Percentiles rank a stretch among this genome's conserved stretches.
Conservation (phyloP, 2,888 invertebrate species). For the Archaeoteleia sp. region DNA sequence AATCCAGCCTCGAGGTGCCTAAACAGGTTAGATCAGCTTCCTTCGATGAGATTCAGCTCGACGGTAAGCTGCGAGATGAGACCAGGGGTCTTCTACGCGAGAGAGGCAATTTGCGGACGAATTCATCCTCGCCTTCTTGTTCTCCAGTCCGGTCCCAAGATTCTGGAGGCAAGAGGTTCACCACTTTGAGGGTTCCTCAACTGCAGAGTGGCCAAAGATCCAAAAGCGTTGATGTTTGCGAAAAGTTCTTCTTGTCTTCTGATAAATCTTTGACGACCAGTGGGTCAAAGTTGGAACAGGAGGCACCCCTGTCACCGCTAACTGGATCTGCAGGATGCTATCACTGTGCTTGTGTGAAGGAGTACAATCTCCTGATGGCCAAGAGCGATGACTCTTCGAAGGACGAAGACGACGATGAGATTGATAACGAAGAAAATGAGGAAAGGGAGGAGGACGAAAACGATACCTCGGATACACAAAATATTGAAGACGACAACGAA, state of each 20-base stretch:
- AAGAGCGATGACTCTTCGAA: conserved; percentile 65
- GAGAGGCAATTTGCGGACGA: background rate
- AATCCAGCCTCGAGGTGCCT: conserved; percentile 92
- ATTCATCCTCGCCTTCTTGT: conserved; percentile 63
- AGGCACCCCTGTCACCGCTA: conserved; percentile 76
- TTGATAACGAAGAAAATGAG: conserved; percentile 36
- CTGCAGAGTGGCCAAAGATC: conserved; percentile 81
- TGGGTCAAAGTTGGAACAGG: conserved; percentile 15
- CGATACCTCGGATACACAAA: conserved; percentile 48
- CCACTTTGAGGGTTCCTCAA: conserved; percentile 81
- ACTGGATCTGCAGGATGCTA: conserved; percentile 82
- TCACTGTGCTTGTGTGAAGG: conserved; percentile 86
- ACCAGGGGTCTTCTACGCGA: conserved; percentile 18
- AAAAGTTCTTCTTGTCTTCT: conserved; percentile 73
- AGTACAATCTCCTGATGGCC: conserved; percentile 79
- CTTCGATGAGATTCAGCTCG: conserved; percentile 88
- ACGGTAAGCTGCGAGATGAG: conserved; percentile 51
- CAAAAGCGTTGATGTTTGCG: conserved; percentile 86
- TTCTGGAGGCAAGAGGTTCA: conserved; percentile 51
- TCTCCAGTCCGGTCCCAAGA: conserved; percentile 67
- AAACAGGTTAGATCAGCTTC: conserved; percentile 93
- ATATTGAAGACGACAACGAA: conserved; percentile 51
- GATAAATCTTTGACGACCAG: conserved; percentile 19
- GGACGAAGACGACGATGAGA: conserved; percentile 56
- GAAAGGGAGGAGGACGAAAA: conserved; percentile 42